Percentiles rank a stretch among this genome's conserved stretches.
These are phyloP conservation scores for Orthochromis indermauri DNA, from an alignment of 2,113 vertebrate genomes.

Conservation along the genomic window DNA sequence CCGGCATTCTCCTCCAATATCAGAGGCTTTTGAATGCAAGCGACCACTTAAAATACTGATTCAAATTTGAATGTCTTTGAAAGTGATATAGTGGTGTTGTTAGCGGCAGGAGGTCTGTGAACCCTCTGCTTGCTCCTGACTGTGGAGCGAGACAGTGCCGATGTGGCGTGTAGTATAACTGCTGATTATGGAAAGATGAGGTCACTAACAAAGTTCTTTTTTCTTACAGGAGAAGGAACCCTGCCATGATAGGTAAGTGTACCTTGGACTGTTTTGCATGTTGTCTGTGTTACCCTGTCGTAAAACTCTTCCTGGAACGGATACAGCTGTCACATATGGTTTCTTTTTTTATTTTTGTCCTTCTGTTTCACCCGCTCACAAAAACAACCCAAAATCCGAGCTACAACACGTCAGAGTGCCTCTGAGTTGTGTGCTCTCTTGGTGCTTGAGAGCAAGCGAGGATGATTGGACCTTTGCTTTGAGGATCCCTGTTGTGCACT, in stretches of 20 bases:
- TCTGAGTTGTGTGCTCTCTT: not conserved
- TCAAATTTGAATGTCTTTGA: conserved; percentile 51
- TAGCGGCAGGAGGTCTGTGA: not conserved
- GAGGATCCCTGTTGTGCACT: conserved; percentile 59
- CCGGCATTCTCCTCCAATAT: conserved; percentile 53
- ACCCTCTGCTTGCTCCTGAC: not conserved
- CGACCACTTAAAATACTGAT: conserved; percentile 55
- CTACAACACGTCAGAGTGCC: not conserved
- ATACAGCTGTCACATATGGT: not conserved
- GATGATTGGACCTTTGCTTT: conserved; percentile 19
- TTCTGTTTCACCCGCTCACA: not conserved
- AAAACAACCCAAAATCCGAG: not conserved
- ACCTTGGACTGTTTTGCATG: conserved; percentile 35
- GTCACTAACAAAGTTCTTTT: not conserved
- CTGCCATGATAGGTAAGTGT: conserved; percentile 56
- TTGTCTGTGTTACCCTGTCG: not conserved
- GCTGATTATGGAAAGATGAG: not conserved
- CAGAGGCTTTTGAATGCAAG: conserved; percentile 44
- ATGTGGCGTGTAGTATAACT: not conserved
- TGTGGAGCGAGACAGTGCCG: not conserved
- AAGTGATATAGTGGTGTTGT: conserved; percentile 45
- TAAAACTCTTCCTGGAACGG: not conserved
- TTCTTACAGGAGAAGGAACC: conserved; percentile 58
- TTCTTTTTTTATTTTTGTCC: not conserved
- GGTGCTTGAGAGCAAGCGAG: not conserved